Base-by-base conservation (phyloP, 2,797 vertebrate species). In the Siniperca obscura region DNA sequence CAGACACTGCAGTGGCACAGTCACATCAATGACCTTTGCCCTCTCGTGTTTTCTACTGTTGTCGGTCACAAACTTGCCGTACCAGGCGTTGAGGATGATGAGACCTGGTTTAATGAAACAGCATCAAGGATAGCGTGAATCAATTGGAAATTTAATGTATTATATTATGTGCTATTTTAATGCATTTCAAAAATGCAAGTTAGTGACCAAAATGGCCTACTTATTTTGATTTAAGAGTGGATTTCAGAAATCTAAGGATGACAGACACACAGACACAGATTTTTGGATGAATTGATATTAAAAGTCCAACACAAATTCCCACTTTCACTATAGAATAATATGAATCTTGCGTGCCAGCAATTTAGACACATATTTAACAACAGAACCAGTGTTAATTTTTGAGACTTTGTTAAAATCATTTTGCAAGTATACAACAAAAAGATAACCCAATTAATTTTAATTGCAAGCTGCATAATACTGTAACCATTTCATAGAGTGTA, bases 1-100 rank as follows among this genome's bases (percentile, higher is more conserved):
- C 93, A 99, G 94, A 94, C 98, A 99, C 94, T 99, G 98, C 89
- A 99, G 95, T 3, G 98, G 98, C 82, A 99, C 98, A 0, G 98
- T 98, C 88, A 99, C 98, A 0, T 99, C 98, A 0, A 99, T 99
- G 87, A 99, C 98, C 86, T 97, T 98, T 84, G 97, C 98, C 90
- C 95, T 97, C 91, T 99, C 98, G 0, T 97, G 97, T 92, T 85
- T 97, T 88, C 90, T 94, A 86, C 98, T 99, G 92, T 96, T 98
- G 95, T 99, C 98, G 0, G 97, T 99, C 76, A 99, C 98, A 56
- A 99, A 99, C 83, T 99, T 99, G 46, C 98, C 98, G 0, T 99
- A 99, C 98, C 98, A 99, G 86, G 98, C 98, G 0, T 99, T 98
- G 80, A 99, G 96, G 55, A 99, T 96, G 78, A 99, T 98, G 80